A percentile compares a stretch with the other conserved stretches of the same genome.
Conservation (phyloP, 2,888 invertebrate species). For the Epistrophella euchroma region DNA sequence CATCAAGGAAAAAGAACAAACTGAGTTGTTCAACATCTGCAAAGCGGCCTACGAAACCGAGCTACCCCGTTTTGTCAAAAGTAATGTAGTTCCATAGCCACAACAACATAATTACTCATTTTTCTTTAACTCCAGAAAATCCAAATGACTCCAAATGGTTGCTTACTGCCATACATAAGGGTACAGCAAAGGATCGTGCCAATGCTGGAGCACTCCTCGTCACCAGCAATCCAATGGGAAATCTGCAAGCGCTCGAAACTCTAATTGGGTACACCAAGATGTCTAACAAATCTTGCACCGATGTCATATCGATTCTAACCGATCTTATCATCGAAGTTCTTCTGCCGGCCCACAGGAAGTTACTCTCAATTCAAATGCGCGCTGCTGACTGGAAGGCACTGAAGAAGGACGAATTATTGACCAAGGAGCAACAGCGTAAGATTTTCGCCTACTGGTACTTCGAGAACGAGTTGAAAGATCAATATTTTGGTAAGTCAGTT, state of each 20-base stretch:
- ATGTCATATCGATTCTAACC: conserved; percentile 80
- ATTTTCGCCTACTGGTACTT: conserved; percentile 93
- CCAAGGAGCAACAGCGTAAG: conserved; percentile 87
- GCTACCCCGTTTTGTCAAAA: conserved; percentile 79
- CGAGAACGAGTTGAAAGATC: conserved; percentile 93
- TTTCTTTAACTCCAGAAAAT: conserved; percentile 78
- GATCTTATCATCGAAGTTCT: conserved; percentile 82
- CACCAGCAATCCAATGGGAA: conserved; percentile 83
- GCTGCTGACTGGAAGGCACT: conserved; percentile 83
- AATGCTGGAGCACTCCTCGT: conserved; percentile 83
- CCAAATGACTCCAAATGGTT: conserved; percentile 83
- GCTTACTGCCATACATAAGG: conserved; percentile 83
- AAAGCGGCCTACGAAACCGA: conserved; percentile 81
- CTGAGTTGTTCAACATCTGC: conserved; percentile 81
- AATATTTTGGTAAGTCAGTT: conserved; percentile 86
- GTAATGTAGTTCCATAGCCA: conserved; percentile 77
- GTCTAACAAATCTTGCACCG: conserved; percentile 82
- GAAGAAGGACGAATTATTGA: conserved; percentile 79
- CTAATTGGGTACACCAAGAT: conserved; percentile 82
- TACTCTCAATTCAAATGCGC: conserved; percentile 81
- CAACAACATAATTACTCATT: not conserved
- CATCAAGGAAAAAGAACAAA: conserved; percentile 82
- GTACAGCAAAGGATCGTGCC: conserved; percentile 83
- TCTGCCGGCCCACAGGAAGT: conserved; percentile 82
- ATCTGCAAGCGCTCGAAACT: conserved; percentile 81